Conservation (phyloP, 2,113 vertebrate genomes). For the Orcinus orca region DNA sequence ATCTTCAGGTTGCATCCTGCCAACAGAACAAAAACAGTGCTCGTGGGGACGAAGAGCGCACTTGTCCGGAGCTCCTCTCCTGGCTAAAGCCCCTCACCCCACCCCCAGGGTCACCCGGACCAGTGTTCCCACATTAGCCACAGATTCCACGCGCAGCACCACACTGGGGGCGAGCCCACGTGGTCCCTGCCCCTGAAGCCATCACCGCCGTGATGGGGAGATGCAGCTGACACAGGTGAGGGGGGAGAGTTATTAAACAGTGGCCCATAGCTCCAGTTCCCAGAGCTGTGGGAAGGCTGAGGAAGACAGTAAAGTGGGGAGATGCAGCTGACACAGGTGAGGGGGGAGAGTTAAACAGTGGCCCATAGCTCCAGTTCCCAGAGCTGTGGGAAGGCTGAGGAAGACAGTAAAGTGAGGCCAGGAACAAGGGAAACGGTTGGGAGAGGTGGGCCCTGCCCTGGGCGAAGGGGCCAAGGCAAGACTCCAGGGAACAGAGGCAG, state of each 20-base stretch:
- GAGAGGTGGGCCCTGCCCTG: neutral
- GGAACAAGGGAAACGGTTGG: too few species aligned
- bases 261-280: accelerated
- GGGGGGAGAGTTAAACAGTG: accelerated
- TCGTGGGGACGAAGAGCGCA: accelerated
- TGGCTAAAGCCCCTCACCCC: neutral
- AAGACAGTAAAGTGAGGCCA: neutral
- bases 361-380: accelerated
- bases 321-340: accelerated
- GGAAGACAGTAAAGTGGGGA: neutral
- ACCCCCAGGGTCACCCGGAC: neutral
- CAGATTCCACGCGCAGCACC: neutral
- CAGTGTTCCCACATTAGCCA: accelerated
- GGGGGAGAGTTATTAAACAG: accelerated
- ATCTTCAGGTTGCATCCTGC: slow-evolving; percentile 99
- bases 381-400: accelerated
- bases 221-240: neutral
- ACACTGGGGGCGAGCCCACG: accelerated
- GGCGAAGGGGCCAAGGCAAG: neutral
- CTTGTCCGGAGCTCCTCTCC: accelerated
- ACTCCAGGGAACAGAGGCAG: neutral
- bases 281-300: accelerated
- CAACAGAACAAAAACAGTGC: neutral
- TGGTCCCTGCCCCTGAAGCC: neutral
- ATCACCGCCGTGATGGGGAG: neutral